Conservation (phyloP, 2,888 invertebrate species). For the Erpobdella octoculata region DNA sequence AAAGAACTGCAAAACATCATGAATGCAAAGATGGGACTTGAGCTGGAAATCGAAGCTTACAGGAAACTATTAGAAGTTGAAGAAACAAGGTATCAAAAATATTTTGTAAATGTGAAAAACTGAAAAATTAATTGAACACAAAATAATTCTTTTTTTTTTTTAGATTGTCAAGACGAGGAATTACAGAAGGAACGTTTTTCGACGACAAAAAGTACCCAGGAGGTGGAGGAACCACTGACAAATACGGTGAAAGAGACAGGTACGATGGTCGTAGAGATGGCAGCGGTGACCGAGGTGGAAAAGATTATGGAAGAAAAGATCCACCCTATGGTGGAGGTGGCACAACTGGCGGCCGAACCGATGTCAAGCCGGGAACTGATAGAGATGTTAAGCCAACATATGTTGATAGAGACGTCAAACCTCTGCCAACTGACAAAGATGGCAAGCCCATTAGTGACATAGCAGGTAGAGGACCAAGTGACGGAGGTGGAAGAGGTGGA, state of each 20-base stretch:
- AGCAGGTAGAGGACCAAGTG: neutral
- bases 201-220: neutral
- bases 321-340: conserved; percentile 14
- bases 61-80: conserved; percentile 57
- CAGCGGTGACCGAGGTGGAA: neutral
- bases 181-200: neutral
- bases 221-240: neutral
- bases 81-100: conserved; percentile 55
- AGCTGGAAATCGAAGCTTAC: conserved; percentile 58
- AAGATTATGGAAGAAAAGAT: neutral
- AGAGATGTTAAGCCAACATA: neutral
- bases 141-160: neutral
- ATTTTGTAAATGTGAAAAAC: neutral
- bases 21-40: conserved; percentile 56
- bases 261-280: conserved; percentile 1
- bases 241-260: neutral
- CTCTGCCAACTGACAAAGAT: neutral
- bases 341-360: neutral
- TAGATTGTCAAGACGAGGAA: neutral
- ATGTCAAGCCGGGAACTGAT: neutral
- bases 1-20: conserved; percentile 51
- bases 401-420: neutral
- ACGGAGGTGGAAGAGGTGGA: conserved; percentile 8
- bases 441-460: conserved; percentile 9
- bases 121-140: neutral